phyloP scores from a whole-genome alignment of 2,113 vertebrate genomes.

The Zosterops lateralis region DNA sequence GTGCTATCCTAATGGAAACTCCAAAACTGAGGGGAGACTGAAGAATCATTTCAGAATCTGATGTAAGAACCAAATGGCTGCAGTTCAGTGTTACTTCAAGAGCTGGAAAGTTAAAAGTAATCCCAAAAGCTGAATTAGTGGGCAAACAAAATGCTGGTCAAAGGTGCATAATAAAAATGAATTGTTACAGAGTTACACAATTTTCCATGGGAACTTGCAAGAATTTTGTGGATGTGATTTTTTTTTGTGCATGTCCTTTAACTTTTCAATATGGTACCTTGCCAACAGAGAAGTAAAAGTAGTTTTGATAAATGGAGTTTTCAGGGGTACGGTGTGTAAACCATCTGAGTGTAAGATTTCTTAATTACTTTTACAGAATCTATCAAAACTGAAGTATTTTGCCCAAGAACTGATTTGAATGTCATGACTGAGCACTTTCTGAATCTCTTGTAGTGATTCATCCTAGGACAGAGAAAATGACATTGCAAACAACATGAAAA shows the following conservation, averaged over 20 bases:
- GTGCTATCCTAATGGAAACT: constrained; percentile 36
- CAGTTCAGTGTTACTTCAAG: not conserved
- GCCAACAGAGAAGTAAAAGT: not conserved
- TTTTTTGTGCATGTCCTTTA: not conserved
- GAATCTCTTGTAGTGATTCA: not conserved
- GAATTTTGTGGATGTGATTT: not conserved
- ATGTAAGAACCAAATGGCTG: constrained; percentile 46
- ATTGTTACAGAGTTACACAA: not conserved
- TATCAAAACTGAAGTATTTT: not conserved
- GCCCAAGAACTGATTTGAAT: not conserved
- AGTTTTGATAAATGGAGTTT: not conserved
- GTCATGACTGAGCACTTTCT: not conserved
- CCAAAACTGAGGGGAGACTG: not conserved
- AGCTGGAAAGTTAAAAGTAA: not conserved
- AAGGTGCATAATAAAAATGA: constrained; percentile 21
- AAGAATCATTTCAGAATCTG: constrained; percentile 22
- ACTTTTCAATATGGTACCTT: not conserved
- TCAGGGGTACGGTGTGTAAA: not conserved
- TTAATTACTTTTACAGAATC: not conserved
- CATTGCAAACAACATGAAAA: not conserved
- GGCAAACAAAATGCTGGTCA: constrained; percentile 29
- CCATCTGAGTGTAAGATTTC: not conserved
- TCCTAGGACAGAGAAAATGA: not conserved
- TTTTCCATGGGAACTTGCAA: constrained; percentile 2
- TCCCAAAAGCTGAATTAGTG: not conserved